Conservation (phyloP, 2,888 invertebrate genomes). For the Hypomecis punctinalis region DNA sequence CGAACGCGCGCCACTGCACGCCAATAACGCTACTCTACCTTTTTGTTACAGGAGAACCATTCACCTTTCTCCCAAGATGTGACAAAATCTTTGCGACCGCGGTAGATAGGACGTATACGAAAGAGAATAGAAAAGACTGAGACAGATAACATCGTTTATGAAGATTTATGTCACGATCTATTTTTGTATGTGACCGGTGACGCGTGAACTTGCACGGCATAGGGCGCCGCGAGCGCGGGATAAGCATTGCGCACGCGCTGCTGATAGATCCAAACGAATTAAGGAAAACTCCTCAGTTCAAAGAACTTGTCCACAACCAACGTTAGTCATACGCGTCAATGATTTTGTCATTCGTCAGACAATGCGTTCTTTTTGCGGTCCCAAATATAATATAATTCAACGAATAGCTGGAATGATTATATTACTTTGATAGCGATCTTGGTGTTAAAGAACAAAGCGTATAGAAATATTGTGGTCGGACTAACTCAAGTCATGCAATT, state of each 20-base stretch:
- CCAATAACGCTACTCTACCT: conserved; percentile 31
- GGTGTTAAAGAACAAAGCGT: conserved; percentile 14
- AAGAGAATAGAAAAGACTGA: conserved; percentile 28
- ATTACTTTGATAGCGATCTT: conserved; percentile 15
- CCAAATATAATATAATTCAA: conserved; percentile 26
- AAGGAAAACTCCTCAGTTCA: conserved; percentile 55
- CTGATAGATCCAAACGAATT: conserved; percentile 43
- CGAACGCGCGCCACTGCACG: conserved; percentile 45
- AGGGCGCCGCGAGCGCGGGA: conserved; percentile 59
- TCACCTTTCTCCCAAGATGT: conserved; percentile 15
- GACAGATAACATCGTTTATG: conserved; percentile 73
- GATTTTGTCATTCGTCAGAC: conserved; percentile 33
- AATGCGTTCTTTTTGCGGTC: conserved; percentile 23
- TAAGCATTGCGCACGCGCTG: conserved; percentile 27
- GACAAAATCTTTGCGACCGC: neutral
- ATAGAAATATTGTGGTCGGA: conserved; percentile 12
- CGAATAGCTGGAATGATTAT: conserved; percentile 18
- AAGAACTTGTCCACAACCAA: conserved; percentile 44
- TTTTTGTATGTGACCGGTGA: conserved; percentile 67
- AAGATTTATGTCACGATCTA: conserved; percentile 81
- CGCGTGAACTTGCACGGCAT: conserved; percentile 70
- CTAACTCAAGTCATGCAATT: conserved; percentile 21
- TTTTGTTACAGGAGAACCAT: conserved; percentile 20
- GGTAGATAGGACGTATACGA: neutral
- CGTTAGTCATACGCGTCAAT: conserved; percentile 48